Evolutionary conservation across 1,140 invertebrate genomes (phyloP), one percentile per base, ranked within the genome.

Genomic region (Cyclargus thomasi): DNA sequence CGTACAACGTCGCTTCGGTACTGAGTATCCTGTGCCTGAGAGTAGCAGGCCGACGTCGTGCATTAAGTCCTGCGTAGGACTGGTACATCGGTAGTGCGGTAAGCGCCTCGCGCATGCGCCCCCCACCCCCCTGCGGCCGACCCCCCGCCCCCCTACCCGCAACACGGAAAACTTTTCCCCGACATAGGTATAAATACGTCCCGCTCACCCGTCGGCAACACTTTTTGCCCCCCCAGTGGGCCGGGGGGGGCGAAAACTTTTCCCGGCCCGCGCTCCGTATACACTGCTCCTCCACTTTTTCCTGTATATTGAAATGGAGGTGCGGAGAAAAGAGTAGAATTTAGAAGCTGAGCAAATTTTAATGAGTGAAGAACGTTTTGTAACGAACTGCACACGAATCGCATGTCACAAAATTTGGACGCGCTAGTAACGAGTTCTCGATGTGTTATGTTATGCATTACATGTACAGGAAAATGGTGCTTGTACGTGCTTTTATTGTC

Each of bases 261-360:
- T 83, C 81, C 87, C 79, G 84, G 74, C 86, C 84, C 74, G 81
- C 83, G 79, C 87, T 85, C 81, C 83, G 84, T 85, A 88, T 84
- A 88, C 85, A 87, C 83, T 81, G 87, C 86, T 90, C 85, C 88
- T 88, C 88, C 81, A 90, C 84, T 90, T 90, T 90, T 90, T 90
- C 88, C 88, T 88, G 86, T 88, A 88, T 86, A 89, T 90, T 90
- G 88, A 90, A 90, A 90, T 87, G 86, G 88, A 90, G 86, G 86
- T 86, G 86, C 86, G 81, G 88, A 88, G 88, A 90, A 89, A 90
- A 90, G 86, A 88, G 88, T 90, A 88, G 85, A 88, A 88, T 90
- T 90, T 88, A 90, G 88, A 89, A 83, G 82, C 82, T 86, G 82
- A 85, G 85, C 88, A 88, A 86, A 90, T 88, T 90, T 88, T 90